These are phyloP conservation scores for Streptopelia turtur DNA, from an alignment of 2,797 vertebrate species.

Conservation along the genomic window DNA sequence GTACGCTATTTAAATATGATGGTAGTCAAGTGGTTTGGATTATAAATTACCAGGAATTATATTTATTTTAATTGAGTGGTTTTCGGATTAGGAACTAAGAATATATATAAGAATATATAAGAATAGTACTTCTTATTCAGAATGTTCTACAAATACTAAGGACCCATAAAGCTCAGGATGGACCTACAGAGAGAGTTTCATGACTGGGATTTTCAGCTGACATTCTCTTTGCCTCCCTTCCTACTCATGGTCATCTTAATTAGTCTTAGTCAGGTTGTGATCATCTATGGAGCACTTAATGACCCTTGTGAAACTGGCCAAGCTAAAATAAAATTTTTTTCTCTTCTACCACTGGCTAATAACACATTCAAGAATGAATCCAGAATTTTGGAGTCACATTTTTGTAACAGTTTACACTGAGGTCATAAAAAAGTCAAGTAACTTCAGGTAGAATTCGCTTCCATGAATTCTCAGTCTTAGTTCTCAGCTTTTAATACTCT, in stretches of 20 bases:
- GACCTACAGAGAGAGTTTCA: not conserved
- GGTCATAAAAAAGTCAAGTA: not conserved
- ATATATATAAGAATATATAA: not conserved
- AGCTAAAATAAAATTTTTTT: not conserved
- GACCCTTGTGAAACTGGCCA: not conserved
- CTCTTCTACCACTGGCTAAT: not conserved
- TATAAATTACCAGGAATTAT: not conserved
- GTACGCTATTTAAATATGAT: not conserved
- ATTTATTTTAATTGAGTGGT: not conserved
- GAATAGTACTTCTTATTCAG: not conserved
- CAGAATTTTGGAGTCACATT: not conserved
- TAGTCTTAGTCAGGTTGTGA: not conserved
- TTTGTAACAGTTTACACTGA: not conserved
- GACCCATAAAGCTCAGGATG: not conserved
- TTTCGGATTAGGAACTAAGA: not conserved
- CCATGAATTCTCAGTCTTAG: not conserved
- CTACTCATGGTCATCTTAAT: not conserved
- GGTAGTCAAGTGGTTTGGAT: not conserved
- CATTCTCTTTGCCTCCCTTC: not conserved
- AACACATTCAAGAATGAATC: not conserved
- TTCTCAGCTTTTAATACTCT: not conserved
- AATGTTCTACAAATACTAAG: not conserved
- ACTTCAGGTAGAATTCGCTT: not conserved
- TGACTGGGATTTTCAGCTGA: not conserved
- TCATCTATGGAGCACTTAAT: not conserved